Evolutionary conservation across 1,140 invertebrate species (phyloP).

Genomic region (Apis mellifera): DNA sequence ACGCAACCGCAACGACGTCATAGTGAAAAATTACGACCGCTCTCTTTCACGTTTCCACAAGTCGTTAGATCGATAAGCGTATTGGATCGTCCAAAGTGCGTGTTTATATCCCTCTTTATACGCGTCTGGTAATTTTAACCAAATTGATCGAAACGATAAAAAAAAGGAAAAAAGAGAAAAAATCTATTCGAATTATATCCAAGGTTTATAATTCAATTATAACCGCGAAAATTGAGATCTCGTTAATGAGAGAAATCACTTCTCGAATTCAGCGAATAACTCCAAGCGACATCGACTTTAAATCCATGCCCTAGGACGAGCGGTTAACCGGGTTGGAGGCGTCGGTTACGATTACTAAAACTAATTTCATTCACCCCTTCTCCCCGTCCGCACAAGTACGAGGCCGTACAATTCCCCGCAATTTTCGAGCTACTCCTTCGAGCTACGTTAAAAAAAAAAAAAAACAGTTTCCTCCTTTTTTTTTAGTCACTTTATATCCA

Average conservation of each 20-base stretch:
- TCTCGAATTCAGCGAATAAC: background rate
- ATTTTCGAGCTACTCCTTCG: constrained; percentile 26
- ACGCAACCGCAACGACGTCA: constrained; percentile 33
- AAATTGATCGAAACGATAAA: background rate
- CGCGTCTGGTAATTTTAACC: background rate
- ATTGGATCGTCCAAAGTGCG: background rate
- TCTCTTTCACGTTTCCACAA: constrained; percentile 15
- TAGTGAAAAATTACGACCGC: constrained; percentile 39
- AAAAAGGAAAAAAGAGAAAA: background rate
- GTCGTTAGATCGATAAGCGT: constrained; percentile 10
- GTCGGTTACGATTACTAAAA: constrained; percentile 40
- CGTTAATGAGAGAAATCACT: background rate
- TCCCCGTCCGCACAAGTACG: background rate
- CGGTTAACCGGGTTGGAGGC: constrained; percentile 36
- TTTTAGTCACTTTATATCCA: background rate
- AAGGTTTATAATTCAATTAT: background rate
- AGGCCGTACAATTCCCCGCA: constrained; percentile 34
- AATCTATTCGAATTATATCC: background rate
- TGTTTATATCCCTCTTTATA: background rate
- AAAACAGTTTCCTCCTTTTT: constrained; percentile 28
- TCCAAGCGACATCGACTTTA: background rate
- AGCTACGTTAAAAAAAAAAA: constrained; percentile 12
- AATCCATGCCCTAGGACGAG: constrained; percentile 29
- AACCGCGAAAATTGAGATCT: background rate
- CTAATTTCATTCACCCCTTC: constrained; percentile 28